These are phyloP conservation scores for Lepidocyrtinus sp. DNA, from an alignment of 2,888 invertebrate genomes.

Conservation along the genomic window DNA sequence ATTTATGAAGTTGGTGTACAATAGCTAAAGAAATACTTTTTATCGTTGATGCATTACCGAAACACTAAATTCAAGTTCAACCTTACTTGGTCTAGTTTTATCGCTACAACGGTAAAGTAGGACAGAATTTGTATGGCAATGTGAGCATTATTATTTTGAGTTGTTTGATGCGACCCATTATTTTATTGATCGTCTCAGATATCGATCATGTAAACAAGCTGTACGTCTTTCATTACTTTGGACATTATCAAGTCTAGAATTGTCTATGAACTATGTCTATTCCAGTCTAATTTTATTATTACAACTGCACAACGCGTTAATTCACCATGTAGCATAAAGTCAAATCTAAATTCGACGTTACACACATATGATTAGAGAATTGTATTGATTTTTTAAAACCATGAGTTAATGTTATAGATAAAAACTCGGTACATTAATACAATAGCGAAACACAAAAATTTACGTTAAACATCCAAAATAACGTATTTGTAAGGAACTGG, in stretches of 20 bases:
- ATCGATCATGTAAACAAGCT: background rate
- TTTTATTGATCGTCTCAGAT: background rate
- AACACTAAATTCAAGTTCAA: background rate
- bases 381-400: too few relatives aligned
- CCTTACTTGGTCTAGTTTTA: background rate
- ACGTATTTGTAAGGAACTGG: too few relatives aligned
- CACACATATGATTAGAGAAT: background rate
- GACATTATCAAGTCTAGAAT: background rate
- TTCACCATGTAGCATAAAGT: background rate
- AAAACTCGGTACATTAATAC: background rate
- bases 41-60: too few relatives aligned
- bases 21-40: too few relatives aligned
- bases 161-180: background rate
- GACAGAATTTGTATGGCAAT: background rate
- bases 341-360: background rate
- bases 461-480: too few relatives aligned
- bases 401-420: background rate
- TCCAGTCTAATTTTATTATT: background rate
- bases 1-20: too few relatives aligned
- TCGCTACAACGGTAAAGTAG: background rate
- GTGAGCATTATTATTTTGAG: background rate
- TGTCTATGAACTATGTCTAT: background rate
- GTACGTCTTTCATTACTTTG: background rate
- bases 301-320: too few relatives aligned
- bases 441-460: too few relatives aligned